These are phyloP conservation scores for Autographa pulchrina DNA, from an alignment of 2,888 invertebrate species.

Conservation along the genomic window DNA sequence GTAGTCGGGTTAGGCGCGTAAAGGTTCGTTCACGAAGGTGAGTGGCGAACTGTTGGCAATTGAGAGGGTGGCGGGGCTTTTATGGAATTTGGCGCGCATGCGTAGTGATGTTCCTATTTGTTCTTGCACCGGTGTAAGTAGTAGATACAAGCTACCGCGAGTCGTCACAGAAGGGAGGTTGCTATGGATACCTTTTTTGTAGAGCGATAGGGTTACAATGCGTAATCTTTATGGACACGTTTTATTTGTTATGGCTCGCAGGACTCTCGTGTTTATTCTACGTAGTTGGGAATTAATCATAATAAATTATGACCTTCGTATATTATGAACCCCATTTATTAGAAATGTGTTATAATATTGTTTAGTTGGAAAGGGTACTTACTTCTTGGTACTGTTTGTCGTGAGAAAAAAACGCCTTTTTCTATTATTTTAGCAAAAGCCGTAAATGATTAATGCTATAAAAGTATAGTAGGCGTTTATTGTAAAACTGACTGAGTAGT, in stretches of 20 bases:
- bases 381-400: background rate
- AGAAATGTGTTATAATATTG: background rate
- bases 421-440: slow-evolving; percentile 51
- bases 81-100: slow-evolving; percentile 77
- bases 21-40: slow-evolving; percentile 70
- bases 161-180: slow-evolving; percentile 29
- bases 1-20: slow-evolving; percentile 59
- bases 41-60: slow-evolving; percentile 75
- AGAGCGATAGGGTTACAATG: slow-evolving; percentile 13
- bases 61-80: slow-evolving; percentile 65
- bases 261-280: background rate
- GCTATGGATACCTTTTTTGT: slow-evolving; percentile 34
- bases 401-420: slow-evolving; percentile 52
- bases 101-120: slow-evolving; percentile 61
- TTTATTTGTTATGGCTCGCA: background rate
- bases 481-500: slow-evolving; percentile 19
- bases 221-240: slow-evolving; percentile 3
- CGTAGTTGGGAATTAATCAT: slow-evolving; percentile 1
- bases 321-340: background rate
- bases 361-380: background rate
- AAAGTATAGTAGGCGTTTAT: slow-evolving; percentile 35
- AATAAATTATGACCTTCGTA: background rate
- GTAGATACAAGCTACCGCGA: slow-evolving; percentile 64
- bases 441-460: slow-evolving; percentile 16
- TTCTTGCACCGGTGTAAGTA: slow-evolving; percentile 68